Percentiles rank a stretch among this genome's conserved stretches.
phyloP scores from a whole-genome alignment of 2,888 invertebrate genomes.

The Heliconius charithonia region DNA sequence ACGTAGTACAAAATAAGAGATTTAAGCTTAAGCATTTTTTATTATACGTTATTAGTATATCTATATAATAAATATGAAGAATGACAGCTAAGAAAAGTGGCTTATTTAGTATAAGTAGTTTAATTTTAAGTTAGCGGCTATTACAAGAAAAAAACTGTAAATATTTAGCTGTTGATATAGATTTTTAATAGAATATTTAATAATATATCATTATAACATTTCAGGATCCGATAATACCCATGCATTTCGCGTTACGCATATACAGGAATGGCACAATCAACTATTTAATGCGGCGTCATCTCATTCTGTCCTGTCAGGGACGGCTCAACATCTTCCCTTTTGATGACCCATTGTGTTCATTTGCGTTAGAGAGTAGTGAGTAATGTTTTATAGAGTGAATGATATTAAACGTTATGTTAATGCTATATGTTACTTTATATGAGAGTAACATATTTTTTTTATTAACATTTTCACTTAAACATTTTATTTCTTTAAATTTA shows the following conservation, averaged over 20 bases:
- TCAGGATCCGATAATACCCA: constrained; percentile 93
- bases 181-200: constrained; percentile 2
- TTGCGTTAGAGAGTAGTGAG: constrained; percentile 98
- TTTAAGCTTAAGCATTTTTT: neutral
- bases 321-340: constrained; percentile 97
- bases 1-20: neutral
- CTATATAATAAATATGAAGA: neutral
- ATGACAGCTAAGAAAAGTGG: neutral
- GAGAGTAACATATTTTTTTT: neutral
- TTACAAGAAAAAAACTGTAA: neutral
- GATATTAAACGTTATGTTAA: neutral
- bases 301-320: constrained; percentile 96
- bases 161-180: neutral
- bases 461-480: neutral
- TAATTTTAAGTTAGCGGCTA: neutral
- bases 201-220: constrained; percentile 56
- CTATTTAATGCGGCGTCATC: constrained; percentile 96
- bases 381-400: constrained; percentile 60
- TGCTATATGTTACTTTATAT: neutral
- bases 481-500: too few relatives aligned
- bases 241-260: constrained; percentile 96
- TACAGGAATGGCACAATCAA: constrained; percentile 96
- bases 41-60: neutral
- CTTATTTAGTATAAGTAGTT: neutral
- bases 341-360: constrained; percentile 97